phyloP scores from a whole-genome alignment of 2,113 vertebrate species.

The Machaerirhynchus nigripectus region DNA sequence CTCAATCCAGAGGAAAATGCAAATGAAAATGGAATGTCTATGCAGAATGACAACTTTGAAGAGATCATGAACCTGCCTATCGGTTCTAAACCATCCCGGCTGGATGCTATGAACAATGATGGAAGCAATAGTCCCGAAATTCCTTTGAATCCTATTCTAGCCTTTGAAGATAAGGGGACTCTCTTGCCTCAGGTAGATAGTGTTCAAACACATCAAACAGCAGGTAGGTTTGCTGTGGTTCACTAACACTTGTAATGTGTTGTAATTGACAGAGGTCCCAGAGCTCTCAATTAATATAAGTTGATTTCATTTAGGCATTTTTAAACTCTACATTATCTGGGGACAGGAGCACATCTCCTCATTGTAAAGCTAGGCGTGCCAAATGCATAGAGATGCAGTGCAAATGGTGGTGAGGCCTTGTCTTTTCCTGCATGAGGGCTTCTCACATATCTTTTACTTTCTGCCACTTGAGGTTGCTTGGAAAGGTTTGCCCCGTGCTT shows the following conservation, averaged over 20 bases:
- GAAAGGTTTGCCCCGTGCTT: not conserved
- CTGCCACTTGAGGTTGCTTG: not conserved
- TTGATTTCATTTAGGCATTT: not conserved
- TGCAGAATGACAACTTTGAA: slow-evolving; percentile 82
- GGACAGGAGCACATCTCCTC: not conserved
- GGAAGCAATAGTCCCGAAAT: slow-evolving; percentile 69
- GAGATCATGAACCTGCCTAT: slow-evolving; percentile 88
- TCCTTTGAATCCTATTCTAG: slow-evolving; percentile 83
- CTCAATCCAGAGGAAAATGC: slow-evolving; percentile 63
- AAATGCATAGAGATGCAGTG: not conserved
- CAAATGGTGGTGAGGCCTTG: not conserved
- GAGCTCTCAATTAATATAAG: not conserved
- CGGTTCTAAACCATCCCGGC: slow-evolving; percentile 80
- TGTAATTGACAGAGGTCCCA: not conserved
- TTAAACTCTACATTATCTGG: not conserved
- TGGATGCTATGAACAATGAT: slow-evolving; percentile 77
- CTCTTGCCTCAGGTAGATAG: slow-evolving; percentile 83
- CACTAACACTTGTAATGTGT: not conserved
- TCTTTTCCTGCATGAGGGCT: not conserved
- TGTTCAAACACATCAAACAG: slow-evolving; percentile 82
- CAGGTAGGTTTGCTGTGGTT: slow-evolving; percentile 74
- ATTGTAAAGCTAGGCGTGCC: not conserved
- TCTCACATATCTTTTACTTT: not conserved
- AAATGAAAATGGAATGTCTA: slow-evolving; percentile 86
- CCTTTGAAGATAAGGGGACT: slow-evolving; percentile 89